Base-by-base conservation (phyloP, 1,140 invertebrate species). In the Physella acuta region DNA sequence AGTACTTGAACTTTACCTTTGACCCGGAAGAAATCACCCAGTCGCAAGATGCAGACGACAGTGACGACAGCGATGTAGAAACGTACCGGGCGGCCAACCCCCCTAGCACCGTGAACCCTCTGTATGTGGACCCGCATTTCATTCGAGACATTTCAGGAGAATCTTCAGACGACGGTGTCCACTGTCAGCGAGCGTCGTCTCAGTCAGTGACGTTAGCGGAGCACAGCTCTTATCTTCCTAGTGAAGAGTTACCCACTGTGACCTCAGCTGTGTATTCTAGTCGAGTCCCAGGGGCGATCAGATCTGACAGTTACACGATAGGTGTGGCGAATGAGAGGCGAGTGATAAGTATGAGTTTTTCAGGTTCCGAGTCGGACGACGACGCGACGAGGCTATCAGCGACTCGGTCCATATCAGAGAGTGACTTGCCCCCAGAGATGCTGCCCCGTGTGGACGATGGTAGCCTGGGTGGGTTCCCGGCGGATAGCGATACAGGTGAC, bases 1-100 rank as follows among this genome's bases (percentile, higher is more conserved):
- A 76, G 51, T 79, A 78, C 63, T 74, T 80, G 0, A 80, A 80
- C 64, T 64, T 80, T 28, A 79, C 77, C 31, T 80, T 80, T 76
- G 77, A 78, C 58, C 72, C 73, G 24, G 76, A 78, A 59, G 55
- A 56, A 31, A 49, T 70, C 58, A 11, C 39, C 20, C 52, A 62
- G 64, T 59, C 69, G 1, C 5, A 51, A 16, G 39, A 64, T 16
- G 3, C 2, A 2, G 62, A 64, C 8, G 62, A 64, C 30, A 31
- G 2, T 26, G 62, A 64, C 8, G 39, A 44, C 8, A 24, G 53
- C 20, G 20, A 55, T n/a, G n/a, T n/a, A n/a, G 44, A 55, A 55
- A 30, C 53, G 28, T 30, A 8, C 53, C 20, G n/a, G n/a, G n/a
- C n/a, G n/a, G n/a, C n/a, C n/a, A n/a, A n/a, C n/a, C n/a, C n/a